Conservation (phyloP, 2,113 vertebrate species). For the Sapayoa aenigma region DNA sequence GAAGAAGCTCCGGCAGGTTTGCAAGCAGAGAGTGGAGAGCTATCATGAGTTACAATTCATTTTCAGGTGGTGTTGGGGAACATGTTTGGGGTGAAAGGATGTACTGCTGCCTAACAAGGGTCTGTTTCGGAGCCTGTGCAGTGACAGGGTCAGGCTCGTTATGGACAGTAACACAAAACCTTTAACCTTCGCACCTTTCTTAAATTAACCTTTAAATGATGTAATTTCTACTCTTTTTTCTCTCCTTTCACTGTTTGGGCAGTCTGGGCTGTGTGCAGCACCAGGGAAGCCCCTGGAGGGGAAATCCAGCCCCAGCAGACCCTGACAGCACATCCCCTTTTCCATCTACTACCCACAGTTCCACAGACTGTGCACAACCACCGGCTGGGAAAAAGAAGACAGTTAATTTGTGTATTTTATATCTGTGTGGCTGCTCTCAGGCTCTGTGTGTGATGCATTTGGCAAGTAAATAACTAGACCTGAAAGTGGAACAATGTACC, state of each 20-base stretch:
- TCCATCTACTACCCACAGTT: background rate
- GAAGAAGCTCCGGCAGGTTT: background rate
- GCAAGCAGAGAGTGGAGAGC: background rate
- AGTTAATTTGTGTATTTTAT: background rate
- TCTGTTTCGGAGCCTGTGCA: background rate
- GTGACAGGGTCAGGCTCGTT: rapidly evolving
- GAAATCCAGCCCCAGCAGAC: background rate
- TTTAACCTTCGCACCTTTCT: background rate
- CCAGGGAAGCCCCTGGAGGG: background rate
- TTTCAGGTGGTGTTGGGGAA: background rate
- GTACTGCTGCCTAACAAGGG: background rate
- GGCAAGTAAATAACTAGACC: conserved; percentile 42
- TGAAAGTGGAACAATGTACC: conserved; percentile 40
- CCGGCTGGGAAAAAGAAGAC: background rate
- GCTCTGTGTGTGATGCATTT: background rate
- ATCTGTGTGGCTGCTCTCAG: background rate
- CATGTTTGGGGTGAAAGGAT: rapidly evolving
- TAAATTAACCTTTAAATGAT: background rate
- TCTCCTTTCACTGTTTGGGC: background rate
- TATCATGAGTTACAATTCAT: background rate
- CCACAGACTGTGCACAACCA: background rate
- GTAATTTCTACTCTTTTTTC: background rate
- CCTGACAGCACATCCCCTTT: background rate
- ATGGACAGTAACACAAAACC: background rate
- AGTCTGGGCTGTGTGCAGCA: background rate